Conservation (phyloP, 2,113 vertebrate genomes). For the Strigops habroptila region DNA sequence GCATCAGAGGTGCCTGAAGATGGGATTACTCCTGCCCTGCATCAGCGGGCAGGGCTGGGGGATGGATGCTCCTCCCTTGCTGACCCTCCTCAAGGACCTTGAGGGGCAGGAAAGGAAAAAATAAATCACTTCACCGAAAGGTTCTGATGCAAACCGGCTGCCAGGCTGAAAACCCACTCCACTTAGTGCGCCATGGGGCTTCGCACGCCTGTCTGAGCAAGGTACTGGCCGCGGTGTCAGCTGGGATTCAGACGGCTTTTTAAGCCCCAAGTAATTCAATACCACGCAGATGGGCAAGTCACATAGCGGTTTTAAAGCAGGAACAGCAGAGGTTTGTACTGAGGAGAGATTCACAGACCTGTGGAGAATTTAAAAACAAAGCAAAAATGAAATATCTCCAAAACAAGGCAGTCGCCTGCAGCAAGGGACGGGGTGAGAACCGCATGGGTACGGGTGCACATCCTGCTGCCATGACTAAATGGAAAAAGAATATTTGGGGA, state of each 20-base stretch:
- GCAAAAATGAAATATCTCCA: background rate
- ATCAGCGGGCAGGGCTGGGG: background rate
- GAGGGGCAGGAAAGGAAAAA: background rate
- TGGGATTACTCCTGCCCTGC: background rate
- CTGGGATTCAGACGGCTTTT: background rate
- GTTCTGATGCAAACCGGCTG: slow-evolving; percentile 6
- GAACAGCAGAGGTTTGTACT: fast-evolving
- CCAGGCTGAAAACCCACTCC: background rate
- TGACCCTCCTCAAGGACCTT: background rate
- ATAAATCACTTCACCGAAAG: background rate
- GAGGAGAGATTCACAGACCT: background rate
- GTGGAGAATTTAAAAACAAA: background rate
- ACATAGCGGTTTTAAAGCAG: background rate
- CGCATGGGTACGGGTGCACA: background rate
- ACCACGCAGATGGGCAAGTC: background rate
- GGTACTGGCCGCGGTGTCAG: background rate
- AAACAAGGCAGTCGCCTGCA: background rate
- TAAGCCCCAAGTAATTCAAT: background rate
- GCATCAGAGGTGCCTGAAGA: background rate
- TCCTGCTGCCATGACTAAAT: fast-evolving
- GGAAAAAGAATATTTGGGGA: background rate
- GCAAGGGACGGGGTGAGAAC: background rate
- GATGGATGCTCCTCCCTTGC: background rate
- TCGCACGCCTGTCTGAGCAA: background rate
- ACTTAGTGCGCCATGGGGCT: background rate